These are phyloP conservation scores for Hippocampus barbouri DNA, from an alignment of 2,113 vertebrate species.

Conservation along the genomic window DNA sequence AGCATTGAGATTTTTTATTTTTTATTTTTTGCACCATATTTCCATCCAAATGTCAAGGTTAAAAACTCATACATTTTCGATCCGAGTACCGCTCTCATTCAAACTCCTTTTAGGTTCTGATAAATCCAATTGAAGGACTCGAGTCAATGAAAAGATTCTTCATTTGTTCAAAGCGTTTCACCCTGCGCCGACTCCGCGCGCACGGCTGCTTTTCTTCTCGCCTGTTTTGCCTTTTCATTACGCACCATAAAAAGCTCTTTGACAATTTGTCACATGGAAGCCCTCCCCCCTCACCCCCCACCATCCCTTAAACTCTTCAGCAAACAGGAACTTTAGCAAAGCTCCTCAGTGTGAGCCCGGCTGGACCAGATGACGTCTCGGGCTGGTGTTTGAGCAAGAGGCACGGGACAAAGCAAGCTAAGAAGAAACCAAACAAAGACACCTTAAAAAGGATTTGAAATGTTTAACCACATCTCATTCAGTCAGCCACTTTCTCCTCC, in stretches of 20 bases:
- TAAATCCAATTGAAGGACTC: not conserved
- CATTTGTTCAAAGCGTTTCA: not conserved
- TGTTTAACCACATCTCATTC: constrained; percentile 61
- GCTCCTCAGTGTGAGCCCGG: constrained; percentile 43
- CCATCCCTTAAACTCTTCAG: constrained; percentile 64
- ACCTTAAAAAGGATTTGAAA: constrained; percentile 59
- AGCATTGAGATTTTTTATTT: too few species aligned
- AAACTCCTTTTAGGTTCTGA: not conserved
- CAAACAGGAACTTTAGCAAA: constrained; percentile 66
- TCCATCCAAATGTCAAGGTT: not conserved
- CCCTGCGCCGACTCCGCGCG: not conserved
- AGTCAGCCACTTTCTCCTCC: constrained; percentile 34
- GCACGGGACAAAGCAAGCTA: constrained; percentile 64
- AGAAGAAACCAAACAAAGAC: constrained; percentile 66
- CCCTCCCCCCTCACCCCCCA: constrained; percentile 15
- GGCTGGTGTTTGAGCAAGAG: constrained; percentile 58
- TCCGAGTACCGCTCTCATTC: not conserved
- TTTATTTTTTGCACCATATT: not conserved
- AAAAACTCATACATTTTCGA: not conserved
- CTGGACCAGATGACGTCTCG: constrained; percentile 45
- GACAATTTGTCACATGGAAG: constrained; percentile 59
- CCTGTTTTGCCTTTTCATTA: constrained; percentile 25
- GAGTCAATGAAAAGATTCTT: constrained; percentile 6
- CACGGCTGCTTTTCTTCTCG: not conserved
- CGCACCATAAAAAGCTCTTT: constrained; percentile 34